A percentile compares a stretch with the other conserved stretches of the same genome.
Conservation (phyloP, 2,888 invertebrate genomes). For the Linyphia triangularis region DNA sequence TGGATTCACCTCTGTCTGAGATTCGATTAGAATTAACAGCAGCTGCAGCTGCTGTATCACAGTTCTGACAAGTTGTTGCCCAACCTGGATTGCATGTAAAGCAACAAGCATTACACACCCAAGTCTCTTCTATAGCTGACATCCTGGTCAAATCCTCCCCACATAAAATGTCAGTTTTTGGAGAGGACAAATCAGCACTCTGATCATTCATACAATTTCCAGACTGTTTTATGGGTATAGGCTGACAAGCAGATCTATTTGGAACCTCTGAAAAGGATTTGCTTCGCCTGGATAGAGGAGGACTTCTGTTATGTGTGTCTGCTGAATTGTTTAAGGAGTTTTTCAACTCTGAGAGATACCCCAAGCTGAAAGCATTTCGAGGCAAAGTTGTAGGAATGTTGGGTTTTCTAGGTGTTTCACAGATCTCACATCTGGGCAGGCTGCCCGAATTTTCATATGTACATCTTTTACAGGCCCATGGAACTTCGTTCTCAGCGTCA, state of each 20-base stretch:
- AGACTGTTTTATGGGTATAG: conserved; percentile 58
- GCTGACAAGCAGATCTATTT: conserved; percentile 39
- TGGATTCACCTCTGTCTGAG: conserved; percentile 32
- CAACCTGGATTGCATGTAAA: conserved; percentile 92
- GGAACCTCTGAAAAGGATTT: conserved; percentile 81
- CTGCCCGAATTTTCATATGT: conserved; percentile 87
- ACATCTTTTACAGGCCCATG: conserved; percentile 87
- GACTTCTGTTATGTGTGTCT: conserved; percentile 51
- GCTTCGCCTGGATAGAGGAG: conserved; percentile 69
- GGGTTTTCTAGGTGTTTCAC: conserved; percentile 84
- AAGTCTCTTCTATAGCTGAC: conserved; percentile 79
- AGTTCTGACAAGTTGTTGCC: conserved; percentile 90
- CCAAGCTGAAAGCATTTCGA: conserved; percentile 78
- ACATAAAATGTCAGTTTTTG: conserved; percentile 64
- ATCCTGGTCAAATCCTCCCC: conserved; percentile 71
- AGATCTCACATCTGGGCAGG: conserved; percentile 86
- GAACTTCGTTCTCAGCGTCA: conserved; percentile 80
- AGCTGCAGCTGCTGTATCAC: conserved; percentile 82
- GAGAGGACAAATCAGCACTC: conserved; percentile 65
- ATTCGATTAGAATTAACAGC: conserved; percentile 46
- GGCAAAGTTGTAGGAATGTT: conserved; percentile 80
- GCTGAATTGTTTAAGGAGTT: conserved; percentile 65
- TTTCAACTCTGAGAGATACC: conserved; percentile 71
- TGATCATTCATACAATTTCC: conserved; percentile 52
- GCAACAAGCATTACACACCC: conserved; percentile 93